These are phyloP conservation scores for Mus musculus DNA, from an alignment of 2,113 vertebrate species.

Conservation along the genomic window GRCm39 chr4:109227001-109227500, in stretches of 20 bases:
- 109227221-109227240: conserved; percentile 44
- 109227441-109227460: background rate
- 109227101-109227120: too few species aligned
- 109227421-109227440: background rate
- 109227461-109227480: background rate
- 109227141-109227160: too few species aligned
- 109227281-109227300: conserved; percentile 52
- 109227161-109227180: too few species aligned
- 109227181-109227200: too few species aligned
- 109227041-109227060: too few species aligned
- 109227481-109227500: background rate
- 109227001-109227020: background rate
- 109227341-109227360: background rate
- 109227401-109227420: background rate
- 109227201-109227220: too few species aligned
- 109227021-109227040: background rate
- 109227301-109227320: background rate
- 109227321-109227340: background rate
- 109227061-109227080: too few species aligned
- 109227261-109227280: conserved; percentile 38
- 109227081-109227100: too few species aligned
- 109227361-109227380: background rate
- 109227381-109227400: background rate
- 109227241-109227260: conserved; percentile 22
- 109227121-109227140: too few species aligned